These are phyloP conservation scores for Hypsopygia costalis DNA, from an alignment of 2,888 invertebrate genomes.

Conservation along the genomic window DNA sequence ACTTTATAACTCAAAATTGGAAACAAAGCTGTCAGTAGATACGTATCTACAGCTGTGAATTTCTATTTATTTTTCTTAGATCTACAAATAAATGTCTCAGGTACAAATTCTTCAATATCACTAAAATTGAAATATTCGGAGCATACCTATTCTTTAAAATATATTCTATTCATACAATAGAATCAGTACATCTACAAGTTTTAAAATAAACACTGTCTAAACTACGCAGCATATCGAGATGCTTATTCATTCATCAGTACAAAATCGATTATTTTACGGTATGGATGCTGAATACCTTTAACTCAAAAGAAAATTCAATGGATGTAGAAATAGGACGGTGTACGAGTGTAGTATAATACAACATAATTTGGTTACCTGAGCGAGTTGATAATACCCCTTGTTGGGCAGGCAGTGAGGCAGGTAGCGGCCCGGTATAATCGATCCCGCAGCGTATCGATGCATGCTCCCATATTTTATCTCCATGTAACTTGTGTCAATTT, in stretches of 20 bases:
- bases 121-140: background rate
- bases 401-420: slow-evolving; percentile 44
- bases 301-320: slow-evolving; percentile 35
- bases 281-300: slow-evolving; percentile 30
- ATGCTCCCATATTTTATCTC: slow-evolving; percentile 25
- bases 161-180: background rate
- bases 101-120: no score
- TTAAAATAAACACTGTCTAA: slow-evolving; percentile 5
- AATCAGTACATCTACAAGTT: background rate
- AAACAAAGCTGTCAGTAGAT: background rate
- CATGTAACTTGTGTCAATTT: slow-evolving; percentile 2
- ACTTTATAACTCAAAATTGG: background rate
- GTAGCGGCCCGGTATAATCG: slow-evolving; percentile 62
- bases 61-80: no score
- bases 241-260: slow-evolving; percentile 33
- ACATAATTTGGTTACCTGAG: slow-evolving; percentile 62
- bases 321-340: slow-evolving; percentile 32
- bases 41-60: no score
- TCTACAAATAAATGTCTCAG: no score
- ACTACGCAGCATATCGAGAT: slow-evolving; percentile 27
- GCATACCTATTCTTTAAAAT: background rate
- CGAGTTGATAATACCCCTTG: slow-evolving; percentile 43
- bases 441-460: slow-evolving; percentile 31
- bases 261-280: slow-evolving; percentile 29
- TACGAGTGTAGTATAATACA: no score